These are phyloP conservation scores for Narcine bancroftii DNA, from an alignment of 2,113 vertebrate genomes.

Conservation along the genomic window DNA sequence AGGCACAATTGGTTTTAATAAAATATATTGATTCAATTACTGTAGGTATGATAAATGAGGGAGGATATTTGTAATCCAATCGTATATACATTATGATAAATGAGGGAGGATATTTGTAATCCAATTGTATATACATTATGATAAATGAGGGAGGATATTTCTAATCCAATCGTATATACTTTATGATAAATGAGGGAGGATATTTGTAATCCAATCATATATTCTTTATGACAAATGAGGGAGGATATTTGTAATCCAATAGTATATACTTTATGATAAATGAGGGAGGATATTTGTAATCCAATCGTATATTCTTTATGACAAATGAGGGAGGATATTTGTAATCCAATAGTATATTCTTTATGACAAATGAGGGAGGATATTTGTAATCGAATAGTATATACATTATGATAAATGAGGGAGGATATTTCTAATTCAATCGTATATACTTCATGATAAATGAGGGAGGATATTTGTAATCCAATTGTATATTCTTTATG, in stretches of 20 bases:
- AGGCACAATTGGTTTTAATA: neutral
- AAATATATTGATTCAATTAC: neutral
- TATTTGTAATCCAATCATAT: conserved; percentile 24
- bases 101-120: neutral
- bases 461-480: neutral
- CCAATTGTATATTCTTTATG: too few relatives aligned
- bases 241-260: neutral
- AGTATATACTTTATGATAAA: too few relatives aligned
- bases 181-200: neutral
- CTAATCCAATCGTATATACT: too few relatives aligned
- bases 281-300: neutral
- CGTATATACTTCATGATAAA: too few relatives aligned
- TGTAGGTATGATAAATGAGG: neutral
- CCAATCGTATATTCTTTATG: too few relatives aligned
- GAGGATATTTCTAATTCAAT: neutral
- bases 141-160: neutral
- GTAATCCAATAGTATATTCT: too few relatives aligned
- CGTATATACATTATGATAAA: too few relatives aligned
- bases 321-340: neutral
- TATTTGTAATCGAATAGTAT: conserved; percentile 22
- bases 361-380: neutral
- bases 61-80: neutral
- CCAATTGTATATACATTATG: too few relatives aligned
- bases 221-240: neutral
- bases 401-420: neutral